Percentiles rank a stretch among this genome's conserved stretches.
Evolutionary conservation across 1,140 invertebrate species (phyloP).

Genomic region (Sarcophaga peregrina): DNA sequence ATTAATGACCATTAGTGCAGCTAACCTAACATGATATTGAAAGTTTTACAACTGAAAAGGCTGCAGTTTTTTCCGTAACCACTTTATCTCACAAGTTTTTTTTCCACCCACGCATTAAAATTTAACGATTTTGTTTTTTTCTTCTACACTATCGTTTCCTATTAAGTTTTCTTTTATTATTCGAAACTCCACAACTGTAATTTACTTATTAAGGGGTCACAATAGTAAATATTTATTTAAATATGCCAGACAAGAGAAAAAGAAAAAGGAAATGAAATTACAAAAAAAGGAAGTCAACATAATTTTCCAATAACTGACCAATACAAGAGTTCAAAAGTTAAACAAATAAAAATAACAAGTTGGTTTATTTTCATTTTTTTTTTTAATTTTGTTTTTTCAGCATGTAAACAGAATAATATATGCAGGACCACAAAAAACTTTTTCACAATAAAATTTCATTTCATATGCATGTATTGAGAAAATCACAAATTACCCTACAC

Average conservation of each 20-base stretch:
- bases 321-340: slow-evolving; percentile 1
- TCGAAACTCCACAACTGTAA: too few species aligned
- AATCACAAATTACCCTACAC: too few species aligned
- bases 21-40: too few species aligned
- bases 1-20: too few species aligned
- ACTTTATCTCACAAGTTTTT: too few species aligned
- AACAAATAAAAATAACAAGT: slow-evolving; percentile 1
- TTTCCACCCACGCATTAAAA: too few species aligned
- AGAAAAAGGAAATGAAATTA: neutral
- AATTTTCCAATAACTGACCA: neutral
- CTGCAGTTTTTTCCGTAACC: too few species aligned
- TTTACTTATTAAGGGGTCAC: neutral
- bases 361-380: neutral
- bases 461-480: too few species aligned
- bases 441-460: neutral
- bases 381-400: neutral
- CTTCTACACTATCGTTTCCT: too few species aligned
- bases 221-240: neutral
- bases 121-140: too few species aligned
- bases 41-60: too few species aligned
- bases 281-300: neutral
- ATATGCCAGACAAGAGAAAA: neutral
- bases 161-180: too few species aligned
- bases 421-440: neutral
- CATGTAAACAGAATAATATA: neutral